Percentiles rank a stretch among this genome's conserved stretches.
phyloP scores from a whole-genome alignment of 2,797 vertebrate species.

The Vireo griseus region DNA sequence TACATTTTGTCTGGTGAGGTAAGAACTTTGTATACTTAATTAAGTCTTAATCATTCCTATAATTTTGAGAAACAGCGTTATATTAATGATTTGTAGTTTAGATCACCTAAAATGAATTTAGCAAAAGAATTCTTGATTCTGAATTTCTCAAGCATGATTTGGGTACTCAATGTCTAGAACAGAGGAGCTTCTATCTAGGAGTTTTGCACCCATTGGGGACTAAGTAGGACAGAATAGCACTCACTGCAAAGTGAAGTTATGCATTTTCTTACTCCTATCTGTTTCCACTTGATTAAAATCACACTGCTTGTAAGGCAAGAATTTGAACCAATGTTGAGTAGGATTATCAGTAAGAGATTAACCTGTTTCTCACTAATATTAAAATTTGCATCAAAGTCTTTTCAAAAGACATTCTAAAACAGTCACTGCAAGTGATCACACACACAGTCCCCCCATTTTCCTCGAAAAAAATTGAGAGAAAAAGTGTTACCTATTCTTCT shows the following conservation, averaged over 20 bases:
- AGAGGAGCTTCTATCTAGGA: not conserved
- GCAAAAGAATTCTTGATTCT: not conserved
- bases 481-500: not conserved
- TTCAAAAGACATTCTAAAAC: not conserved
- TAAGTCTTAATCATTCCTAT: not conserved
- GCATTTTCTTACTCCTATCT: not conserved
- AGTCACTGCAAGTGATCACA: not conserved
- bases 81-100: not conserved
- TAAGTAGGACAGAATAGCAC: not conserved
- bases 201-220: not conserved
- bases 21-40: not conserved
- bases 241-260: not conserved
- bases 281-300: not conserved
- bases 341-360: not conserved
- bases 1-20: not conserved
- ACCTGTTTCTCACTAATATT: not conserved
- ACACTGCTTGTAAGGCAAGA: not conserved
- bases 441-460: not conserved
- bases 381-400: not conserved
- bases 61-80: not conserved
- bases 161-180: not conserved
- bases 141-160: not conserved
- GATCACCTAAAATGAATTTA: not conserved
- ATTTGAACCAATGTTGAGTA: not conserved
- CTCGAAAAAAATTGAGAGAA: not conserved